Evolutionary conservation across 2,888 invertebrate species (phyloP), one percentile per base, ranked within the genome.

Genomic region (Pimpla rufipes): DNA sequence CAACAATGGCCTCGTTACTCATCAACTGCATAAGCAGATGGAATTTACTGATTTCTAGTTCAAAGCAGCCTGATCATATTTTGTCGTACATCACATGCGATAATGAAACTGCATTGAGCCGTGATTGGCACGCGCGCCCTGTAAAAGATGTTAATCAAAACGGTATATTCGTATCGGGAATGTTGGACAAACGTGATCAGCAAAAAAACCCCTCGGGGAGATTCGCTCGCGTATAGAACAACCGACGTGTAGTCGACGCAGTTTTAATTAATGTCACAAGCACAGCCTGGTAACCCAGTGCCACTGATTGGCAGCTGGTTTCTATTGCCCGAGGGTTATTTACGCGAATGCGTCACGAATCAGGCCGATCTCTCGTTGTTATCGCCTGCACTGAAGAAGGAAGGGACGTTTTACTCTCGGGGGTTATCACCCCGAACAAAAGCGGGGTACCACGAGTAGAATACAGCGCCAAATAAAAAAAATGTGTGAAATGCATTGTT

Each of bases 201-300:
- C 29, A 45, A 18, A 35, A 67, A 52, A 80, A 1, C 55, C 45
- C 40, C 70, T 16, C n/a, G 55, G 70, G 52, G 55, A 57, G 7
- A 47, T 50, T 50, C 11, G 45, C 45, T 29, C n/a, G 10, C 67
- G 82, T 10, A 75, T 59, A 29, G 64, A 21, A 64, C 66, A 59
- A 75, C 57, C 64, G 55, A 62, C 29, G 71, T 74, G 10, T 35
- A 67, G 77, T 59, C 50, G 66, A 42, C 40, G 73, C 45, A 59
- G 83, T 81, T 83, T 83, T 79, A 84, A 84, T 84, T 84, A 84
- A 84, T 84, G 82, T 84, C 83, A 84, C 67, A 47, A 70, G 35
- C 70, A 45, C 74, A 76, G 16, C 57, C 71, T 55, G 67, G 62
- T 79, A 52, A 83, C 84, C 82, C 84, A 62, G 76, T 82, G 52